Evolutionary conservation across 2,888 invertebrate genomes (phyloP), one percentile per base, ranked within the genome.

Genomic region (Nymphalis polychloros): DNA sequence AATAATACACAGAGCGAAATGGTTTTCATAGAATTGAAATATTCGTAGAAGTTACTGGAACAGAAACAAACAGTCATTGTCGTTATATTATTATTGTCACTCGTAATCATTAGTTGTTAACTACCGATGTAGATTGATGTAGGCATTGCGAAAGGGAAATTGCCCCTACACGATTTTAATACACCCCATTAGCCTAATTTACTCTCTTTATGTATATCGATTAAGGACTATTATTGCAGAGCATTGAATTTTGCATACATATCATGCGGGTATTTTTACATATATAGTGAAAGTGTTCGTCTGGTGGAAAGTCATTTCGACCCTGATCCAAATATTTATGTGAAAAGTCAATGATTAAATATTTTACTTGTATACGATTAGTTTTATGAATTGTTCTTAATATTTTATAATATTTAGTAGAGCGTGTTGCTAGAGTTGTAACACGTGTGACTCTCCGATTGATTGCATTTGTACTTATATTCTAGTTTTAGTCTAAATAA

Each of bases 41-140:
- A 63, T 63, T 67, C 50, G 19, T 62, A 50, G n/a, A 17, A 62
- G 41, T 57, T 63, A 63, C 47, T 63, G 57, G 65, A 72, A 72
- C 61, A 73, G 76, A 74, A n/a, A 71, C 35, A 73, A 72, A 72
- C 65, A 67, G 63, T 75, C 76, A 78, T 79, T 76, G 76, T 76
- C 62, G 75, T 73, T 72, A 66, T 74, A 71, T 75, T 70, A 80
- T 80, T 80, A 78, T 81, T 73, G 76, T 72, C 63, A 68, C 72
- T 69, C 73, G 77, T 79, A 80, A 81, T 81, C 75, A 77, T 74
- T 68, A 74, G 73, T 67, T 74, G 70, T 73, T 77, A 78, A 75
- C 77, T 81, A 84, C 84, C 81, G 79, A 83, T 79, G 77, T 78
- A 76, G 78, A 83, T 84, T 81, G 80, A 76, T 70, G 70, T 68